These are phyloP conservation scores for Camarhynchus parvulus DNA, from an alignment of 2,113 vertebrate genomes.

Conservation along the genomic window DNA sequence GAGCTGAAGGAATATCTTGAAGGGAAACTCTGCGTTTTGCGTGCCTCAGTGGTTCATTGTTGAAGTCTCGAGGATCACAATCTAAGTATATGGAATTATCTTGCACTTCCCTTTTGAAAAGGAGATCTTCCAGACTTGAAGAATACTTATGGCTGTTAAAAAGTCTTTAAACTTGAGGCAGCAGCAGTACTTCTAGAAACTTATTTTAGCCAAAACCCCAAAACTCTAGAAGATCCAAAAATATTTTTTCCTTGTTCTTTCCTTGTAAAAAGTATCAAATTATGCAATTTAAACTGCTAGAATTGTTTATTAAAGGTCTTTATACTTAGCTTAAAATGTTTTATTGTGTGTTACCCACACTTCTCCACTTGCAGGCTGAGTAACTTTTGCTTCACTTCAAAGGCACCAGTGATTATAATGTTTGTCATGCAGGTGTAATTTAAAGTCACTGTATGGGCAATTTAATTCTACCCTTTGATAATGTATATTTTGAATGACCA, in stretches of 20 bases:
- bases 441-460: conserved; percentile 33
- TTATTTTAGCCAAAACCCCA: neutral
- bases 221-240: neutral
- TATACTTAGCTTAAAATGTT: neutral
- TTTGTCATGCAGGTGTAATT: conserved; percentile 47
- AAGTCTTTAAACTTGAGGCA: neutral
- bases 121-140: neutral
- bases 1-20: neutral
- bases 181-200: neutral
- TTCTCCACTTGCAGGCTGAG: neutral
- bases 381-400: conserved; percentile 29
- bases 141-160: neutral
- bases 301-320: conserved; percentile 12
- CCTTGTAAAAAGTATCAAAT: neutral
- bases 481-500: conserved; percentile 61
- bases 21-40: neutral
- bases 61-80: neutral
- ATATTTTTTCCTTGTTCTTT: neutral
- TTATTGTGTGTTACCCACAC: neutral
- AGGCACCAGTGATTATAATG: conserved; percentile 46
- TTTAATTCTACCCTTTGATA: conserved; percentile 71
- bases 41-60: neutral
- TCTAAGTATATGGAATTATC: neutral
- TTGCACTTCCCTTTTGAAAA: neutral
- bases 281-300: neutral